These are phyloP conservation scores for Cenopis cana DNA, from an alignment of 2,888 invertebrate genomes.

Conservation along the genomic window DNA sequence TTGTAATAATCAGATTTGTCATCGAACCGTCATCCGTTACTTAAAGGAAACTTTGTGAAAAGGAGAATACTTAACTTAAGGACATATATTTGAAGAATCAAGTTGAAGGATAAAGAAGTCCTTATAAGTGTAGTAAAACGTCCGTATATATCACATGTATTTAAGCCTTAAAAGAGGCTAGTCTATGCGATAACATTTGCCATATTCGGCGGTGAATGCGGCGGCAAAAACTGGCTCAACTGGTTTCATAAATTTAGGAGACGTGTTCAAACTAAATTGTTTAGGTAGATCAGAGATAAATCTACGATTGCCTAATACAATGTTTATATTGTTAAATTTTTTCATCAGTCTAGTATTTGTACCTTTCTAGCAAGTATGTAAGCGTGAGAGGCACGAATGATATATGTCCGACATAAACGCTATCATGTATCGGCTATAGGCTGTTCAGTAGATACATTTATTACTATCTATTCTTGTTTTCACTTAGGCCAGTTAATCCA, in stretches of 20 bases:
- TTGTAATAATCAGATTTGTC: not conserved
- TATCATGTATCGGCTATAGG: too few relatives aligned
- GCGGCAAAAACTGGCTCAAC: slow-evolving; percentile 47
- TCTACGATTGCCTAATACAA: slow-evolving; percentile 9
- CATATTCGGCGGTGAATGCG: slow-evolving; percentile 46
- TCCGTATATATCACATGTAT: slow-evolving; percentile 2
- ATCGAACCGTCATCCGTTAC: not conserved
- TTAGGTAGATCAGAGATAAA: slow-evolving; percentile 11
- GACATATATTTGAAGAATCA: slow-evolving; percentile 1
- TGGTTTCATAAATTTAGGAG: slow-evolving; percentile 47
- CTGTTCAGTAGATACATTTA: not conserved
- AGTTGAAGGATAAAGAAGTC: slow-evolving; percentile 14
- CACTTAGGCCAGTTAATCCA: not conserved
- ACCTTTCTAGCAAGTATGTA: too few relatives aligned
- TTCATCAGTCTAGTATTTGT: too few relatives aligned
- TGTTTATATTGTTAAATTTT: not conserved
- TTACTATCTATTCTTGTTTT: not conserved
- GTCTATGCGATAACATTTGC: slow-evolving; percentile 42
- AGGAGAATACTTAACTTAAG: not conserved
- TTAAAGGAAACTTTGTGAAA: not conserved
- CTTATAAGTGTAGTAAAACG: slow-evolving; percentile 5
- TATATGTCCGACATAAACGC: too few relatives aligned
- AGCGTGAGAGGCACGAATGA: too few relatives aligned
- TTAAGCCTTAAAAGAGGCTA: slow-evolving; percentile 13
- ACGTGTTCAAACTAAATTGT: slow-evolving; percentile 14